These are phyloP conservation scores for Urocynchramus pylzowi DNA, from an alignment of 2,113 vertebrate genomes.

Conservation along the genomic window DNA sequence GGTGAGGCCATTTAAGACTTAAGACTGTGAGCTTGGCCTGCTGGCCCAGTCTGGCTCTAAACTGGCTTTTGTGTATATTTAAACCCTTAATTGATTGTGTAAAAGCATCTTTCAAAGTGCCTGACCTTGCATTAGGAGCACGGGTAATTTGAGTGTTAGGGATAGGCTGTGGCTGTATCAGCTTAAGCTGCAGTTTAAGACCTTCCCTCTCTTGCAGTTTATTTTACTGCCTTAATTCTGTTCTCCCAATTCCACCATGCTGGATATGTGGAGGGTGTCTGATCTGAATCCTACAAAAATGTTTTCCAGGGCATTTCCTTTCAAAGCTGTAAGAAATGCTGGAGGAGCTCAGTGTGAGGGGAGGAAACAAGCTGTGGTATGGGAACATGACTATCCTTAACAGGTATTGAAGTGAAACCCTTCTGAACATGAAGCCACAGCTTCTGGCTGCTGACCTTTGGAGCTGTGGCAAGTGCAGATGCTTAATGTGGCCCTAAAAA, in stretches of 20 bases:
- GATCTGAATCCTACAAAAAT: not conserved
- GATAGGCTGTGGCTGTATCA: not conserved
- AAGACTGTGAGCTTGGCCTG: not conserved
- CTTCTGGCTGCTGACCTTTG: not conserved
- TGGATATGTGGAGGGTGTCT: not conserved
- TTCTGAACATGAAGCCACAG: not conserved
- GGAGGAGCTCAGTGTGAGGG: not conserved
- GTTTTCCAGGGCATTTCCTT: not conserved
- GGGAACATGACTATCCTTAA: not conserved
- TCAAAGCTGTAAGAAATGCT: not conserved
- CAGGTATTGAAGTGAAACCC: not conserved
- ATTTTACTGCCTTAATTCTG: not conserved
- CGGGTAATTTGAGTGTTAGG: accelerated
- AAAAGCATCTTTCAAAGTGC: not conserved
- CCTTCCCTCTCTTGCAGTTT: not conserved
- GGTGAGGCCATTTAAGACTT: not conserved
- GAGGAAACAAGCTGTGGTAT: not conserved
- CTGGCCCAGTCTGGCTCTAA: not conserved
- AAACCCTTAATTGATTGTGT: not conserved
- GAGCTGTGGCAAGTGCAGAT: not conserved
- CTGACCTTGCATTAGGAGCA: not conserved
- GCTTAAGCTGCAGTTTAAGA: not conserved
- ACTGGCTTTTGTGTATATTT: not conserved
- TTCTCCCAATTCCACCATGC: not conserved
- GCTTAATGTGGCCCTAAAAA: not conserved